A percentile compares a stretch with the other conserved stretches of the same genome.
Conservation (phyloP, 2,113 vertebrate species). For the Calidris pygmaea region DNA sequence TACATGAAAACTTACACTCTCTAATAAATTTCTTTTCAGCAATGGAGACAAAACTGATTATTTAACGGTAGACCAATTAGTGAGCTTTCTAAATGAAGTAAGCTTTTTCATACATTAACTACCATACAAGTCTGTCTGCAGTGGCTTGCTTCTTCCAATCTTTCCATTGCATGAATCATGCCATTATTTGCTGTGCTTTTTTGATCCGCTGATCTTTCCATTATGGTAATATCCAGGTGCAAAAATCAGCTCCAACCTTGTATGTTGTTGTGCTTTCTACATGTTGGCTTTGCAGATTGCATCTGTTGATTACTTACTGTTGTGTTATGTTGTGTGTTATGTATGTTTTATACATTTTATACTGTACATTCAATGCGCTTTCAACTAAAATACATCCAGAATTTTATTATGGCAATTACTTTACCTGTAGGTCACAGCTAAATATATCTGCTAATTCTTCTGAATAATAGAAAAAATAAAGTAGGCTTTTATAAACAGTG, state of each 20-base stretch:
- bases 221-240: conserved; percentile 72
- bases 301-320: conserved; percentile 61
- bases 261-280: conserved; percentile 49
- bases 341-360: conserved; percentile 16
- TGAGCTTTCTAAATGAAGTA: conserved; percentile 99
- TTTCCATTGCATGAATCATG: conserved; percentile 66
- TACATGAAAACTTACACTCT: conserved; percentile 84
- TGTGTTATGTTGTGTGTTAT: conserved; percentile 44
- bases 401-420: conserved; percentile 48
- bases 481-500: conserved; percentile 3
- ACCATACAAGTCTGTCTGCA: conserved; percentile 84
- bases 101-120: conserved; percentile 99
- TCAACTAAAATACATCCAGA: conserved; percentile 22
- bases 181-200: conserved; percentile 57
- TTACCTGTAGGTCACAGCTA: background rate
- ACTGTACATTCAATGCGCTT: background rate
- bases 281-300: conserved; percentile 67
- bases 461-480: conserved; percentile 24
- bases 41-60: conserved; percentile 99
- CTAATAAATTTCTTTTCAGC: conserved; percentile 99
- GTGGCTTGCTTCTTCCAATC: conserved; percentile 76
- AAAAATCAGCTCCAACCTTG: conserved; percentile 67
- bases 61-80: conserved; percentile 99
- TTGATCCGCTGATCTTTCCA: conserved; percentile 77
- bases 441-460: background rate